Conservation (phyloP, 2,888 invertebrate genomes). For the Euplexia lucipara region DNA sequence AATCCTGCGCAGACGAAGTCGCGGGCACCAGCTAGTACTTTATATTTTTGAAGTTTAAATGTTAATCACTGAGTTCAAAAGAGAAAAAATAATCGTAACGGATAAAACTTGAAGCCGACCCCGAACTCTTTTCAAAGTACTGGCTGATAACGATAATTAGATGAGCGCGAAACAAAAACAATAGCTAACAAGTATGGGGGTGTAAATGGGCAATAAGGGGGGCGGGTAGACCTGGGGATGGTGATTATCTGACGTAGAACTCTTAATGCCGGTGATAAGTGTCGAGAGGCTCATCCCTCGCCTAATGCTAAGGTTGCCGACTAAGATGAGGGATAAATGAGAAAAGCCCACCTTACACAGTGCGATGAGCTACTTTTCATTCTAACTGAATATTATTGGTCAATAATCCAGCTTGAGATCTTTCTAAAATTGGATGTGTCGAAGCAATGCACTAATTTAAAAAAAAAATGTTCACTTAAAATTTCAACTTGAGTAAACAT, state of each 20-base stretch:
- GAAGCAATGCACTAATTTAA: too few species aligned
- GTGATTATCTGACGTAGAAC: constrained; percentile 53
- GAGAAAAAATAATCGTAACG: not conserved
- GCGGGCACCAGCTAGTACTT: too few species aligned
- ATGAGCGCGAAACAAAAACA: constrained; percentile 52
- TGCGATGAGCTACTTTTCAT: not conserved
- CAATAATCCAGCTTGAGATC: not conserved
- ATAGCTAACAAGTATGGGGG: constrained; percentile 26
- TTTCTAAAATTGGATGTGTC: constrained; percentile 7
- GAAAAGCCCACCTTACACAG: not conserved
- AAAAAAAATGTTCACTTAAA: too few species aligned
- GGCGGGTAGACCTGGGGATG: constrained; percentile 12
- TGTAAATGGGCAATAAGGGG: constrained; percentile 17
- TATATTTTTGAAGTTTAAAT: not conserved
- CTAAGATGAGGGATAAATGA: constrained; percentile 14
- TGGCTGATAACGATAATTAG: constrained; percentile 28
- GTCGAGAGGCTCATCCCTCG: constrained; percentile 35
- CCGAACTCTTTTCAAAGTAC: constrained; percentile 17
- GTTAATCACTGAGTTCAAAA: not conserved
- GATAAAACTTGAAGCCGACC: not conserved
- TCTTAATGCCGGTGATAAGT: constrained; percentile 58
- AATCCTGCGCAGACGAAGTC: too few species aligned
- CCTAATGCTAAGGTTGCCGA: constrained; percentile 26
- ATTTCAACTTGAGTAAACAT: too few species aligned
- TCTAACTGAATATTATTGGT: not conserved